These are phyloP conservation scores for Ecdyonurus torrentis DNA, from an alignment of 2,888 invertebrate genomes.

Conservation along the genomic window DNA sequence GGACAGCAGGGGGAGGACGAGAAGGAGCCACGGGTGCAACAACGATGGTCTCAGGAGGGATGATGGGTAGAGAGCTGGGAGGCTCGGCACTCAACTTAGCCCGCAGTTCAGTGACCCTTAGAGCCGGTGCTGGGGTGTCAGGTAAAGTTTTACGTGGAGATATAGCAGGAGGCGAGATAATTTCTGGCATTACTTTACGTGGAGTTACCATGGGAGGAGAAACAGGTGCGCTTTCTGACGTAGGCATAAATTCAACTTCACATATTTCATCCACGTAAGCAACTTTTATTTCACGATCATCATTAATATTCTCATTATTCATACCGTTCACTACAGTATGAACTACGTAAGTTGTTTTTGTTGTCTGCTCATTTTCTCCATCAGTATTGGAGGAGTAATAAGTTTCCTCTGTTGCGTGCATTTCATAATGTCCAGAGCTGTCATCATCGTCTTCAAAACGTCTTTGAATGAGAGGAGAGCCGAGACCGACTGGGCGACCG, in stretches of 20 bases:
- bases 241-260: neutral
- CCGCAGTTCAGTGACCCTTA: neutral
- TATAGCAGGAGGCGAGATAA: neutral
- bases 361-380: neutral
- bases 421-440: constrained; percentile 15
- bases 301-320: neutral
- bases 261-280: constrained; percentile 9
- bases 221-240: neutral
- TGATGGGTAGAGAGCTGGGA: constrained; percentile 4
- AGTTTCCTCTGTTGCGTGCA: neutral
- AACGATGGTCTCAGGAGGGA: neutral
- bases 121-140: neutral
- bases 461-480: constrained; percentile 54
- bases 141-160: neutral
- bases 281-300: constrained; percentile 7
- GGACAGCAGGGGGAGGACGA: neutral
- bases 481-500: constrained; percentile 54
- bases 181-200: neutral
- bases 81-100: neutral
- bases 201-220: no score
- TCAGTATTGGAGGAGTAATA: neutral
- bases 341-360: neutral
- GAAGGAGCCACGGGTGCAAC: neutral
- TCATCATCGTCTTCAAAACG: constrained; percentile 33
- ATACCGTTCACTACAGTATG: constrained; percentile 1